Conservation (phyloP, 2,797 vertebrate species). For the Peromyscus eremicus region DNA sequence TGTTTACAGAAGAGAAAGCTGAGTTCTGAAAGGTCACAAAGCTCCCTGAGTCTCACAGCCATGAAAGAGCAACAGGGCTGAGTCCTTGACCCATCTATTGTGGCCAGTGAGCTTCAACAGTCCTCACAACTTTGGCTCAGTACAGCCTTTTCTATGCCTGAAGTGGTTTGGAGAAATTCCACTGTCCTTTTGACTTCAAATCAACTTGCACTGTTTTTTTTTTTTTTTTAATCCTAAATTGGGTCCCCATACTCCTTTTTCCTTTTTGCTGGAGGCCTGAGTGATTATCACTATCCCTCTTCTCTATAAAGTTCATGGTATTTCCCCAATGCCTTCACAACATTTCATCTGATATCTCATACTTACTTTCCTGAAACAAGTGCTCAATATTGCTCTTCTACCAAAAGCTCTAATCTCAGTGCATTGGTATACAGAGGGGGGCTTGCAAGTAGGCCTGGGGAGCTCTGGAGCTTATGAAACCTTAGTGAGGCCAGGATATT, state of each 20-base stretch:
- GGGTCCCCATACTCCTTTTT: not conserved
- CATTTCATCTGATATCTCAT: not conserved
- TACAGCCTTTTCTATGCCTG: not conserved
- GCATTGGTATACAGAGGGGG: not conserved
- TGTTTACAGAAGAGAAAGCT: conserved; percentile 17
- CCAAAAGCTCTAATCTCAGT: accelerated
- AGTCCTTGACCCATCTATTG: not conserved
- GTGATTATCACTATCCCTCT: not conserved
- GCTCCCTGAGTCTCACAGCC: not conserved
- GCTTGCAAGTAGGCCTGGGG: accelerated
- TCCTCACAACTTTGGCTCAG: not conserved
- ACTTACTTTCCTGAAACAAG: accelerated
- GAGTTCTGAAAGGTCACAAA: not conserved
- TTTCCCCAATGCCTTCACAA: not conserved
- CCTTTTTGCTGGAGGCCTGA: conserved; percentile 27
- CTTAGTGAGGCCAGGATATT: not conserved
- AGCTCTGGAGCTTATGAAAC: not conserved
- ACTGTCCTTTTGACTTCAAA: not conserved
- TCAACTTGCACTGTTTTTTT: not conserved
- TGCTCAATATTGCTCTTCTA: not conserved
- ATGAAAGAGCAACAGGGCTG: accelerated
- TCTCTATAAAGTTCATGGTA: not conserved
- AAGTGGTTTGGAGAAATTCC: not conserved
- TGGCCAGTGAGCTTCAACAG: not conserved
- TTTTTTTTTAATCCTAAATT: not conserved